Base-by-base conservation (phyloP, 2,797 vertebrate species). In the Labroides dimidiatus region DNA sequence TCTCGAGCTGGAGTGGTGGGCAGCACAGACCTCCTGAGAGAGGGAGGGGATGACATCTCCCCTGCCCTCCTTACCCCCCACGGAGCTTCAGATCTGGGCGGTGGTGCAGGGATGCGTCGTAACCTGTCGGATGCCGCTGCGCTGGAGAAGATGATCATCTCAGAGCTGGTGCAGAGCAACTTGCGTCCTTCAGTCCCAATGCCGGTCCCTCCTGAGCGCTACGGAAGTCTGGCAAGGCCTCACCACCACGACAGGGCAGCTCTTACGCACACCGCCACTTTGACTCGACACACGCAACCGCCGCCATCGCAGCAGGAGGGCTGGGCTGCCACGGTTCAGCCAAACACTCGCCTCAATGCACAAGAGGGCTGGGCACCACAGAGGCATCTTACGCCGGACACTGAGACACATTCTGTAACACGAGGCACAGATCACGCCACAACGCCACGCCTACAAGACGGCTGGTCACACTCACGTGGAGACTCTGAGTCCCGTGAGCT, bases 131-230 rank as follows among this genome's bases (percentile, higher is more conserved):
- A 98, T 0, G 95, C 96, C 0, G 96, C 96, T 0, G 96, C 96
- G 1, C 93, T 97, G 61, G 96, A 98, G 89, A 98, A 97, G 85
- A 97, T 97, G 95, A 98, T 98, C 81, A 98, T 98, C 87, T 97
- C 96, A 0, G 96, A 98, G 94, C 90, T 97, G 84, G 96, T 98
- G 58, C 96, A 98, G 91, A 98, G 95, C 92, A 97, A 97, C 91
- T 91, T 98, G 62, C 88, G 92, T 65, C 93, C 92, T 11, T 79
- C 90, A 0, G 89, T 66, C 0, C 70, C 89, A 21, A 90, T 91
- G 88, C 90, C 91, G 0, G 87, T 91, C n/a, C 88, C 91, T 44
- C 90, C 91, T 0, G 94, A 94, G 75, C 93, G 93, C 69, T 93
- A 92, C 20, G 92, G 91, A 11, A 93, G 92, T 82, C 80, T 93